Evolutionary conservation across 2,888 invertebrate species (phyloP).

Genomic region (Dicyrtoma fusca): DNA sequence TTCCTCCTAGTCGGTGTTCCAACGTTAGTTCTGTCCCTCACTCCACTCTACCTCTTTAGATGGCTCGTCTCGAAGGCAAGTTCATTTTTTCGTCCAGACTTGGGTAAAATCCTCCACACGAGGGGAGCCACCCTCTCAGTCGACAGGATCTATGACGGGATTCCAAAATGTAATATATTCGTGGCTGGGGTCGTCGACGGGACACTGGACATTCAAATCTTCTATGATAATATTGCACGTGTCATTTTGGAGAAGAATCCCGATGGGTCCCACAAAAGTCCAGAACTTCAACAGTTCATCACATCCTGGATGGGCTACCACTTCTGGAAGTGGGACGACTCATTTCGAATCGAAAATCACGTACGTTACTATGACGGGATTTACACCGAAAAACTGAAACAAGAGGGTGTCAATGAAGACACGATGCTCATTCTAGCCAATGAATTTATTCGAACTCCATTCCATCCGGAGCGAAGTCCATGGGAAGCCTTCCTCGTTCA

Average conservation of each 20-base stretch:
- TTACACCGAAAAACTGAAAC: constrained; percentile 16
- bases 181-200: constrained; percentile 35
- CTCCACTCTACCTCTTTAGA: constrained; percentile 40
- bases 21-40: background rate
- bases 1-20: constrained; percentile 25
- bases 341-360: constrained; percentile 48
- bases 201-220: background rate
- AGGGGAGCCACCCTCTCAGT: constrained; percentile 48
- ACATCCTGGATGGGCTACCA: constrained; percentile 52
- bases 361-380: constrained; percentile 41
- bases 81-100: constrained; percentile 40
- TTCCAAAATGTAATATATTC: constrained; percentile 37
- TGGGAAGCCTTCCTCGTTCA: constrained; percentile 51
- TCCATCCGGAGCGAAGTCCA: constrained; percentile 42
- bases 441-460: constrained; percentile 38
- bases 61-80: constrained; percentile 37
- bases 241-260: constrained; percentile 40
- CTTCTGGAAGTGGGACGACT: constrained; percentile 53
- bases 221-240: background rate
- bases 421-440: constrained; percentile 1
- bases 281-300: constrained; percentile 49
- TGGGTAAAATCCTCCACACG: constrained; percentile 49
- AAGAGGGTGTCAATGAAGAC: constrained; percentile 23
- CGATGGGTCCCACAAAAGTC: constrained; percentile 39
- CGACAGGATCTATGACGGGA: constrained; percentile 42